Base-by-base conservation (phyloP, 2,797 vertebrate genomes). In the Urophycis tenuis region DNA sequence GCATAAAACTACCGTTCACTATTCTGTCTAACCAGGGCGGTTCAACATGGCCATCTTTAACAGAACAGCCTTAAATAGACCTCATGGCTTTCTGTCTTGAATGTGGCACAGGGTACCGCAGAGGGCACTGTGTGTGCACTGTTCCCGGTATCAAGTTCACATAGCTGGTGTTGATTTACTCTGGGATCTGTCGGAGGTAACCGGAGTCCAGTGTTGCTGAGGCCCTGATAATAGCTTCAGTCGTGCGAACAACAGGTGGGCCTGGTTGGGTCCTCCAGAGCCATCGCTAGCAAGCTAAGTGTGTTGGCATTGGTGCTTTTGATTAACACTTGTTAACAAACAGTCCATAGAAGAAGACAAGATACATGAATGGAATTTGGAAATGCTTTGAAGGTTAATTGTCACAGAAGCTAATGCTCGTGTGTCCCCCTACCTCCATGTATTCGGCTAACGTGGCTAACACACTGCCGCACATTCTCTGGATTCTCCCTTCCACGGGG, bases 231-330 rank as follows among this genome's bases (percentile, higher is more conserved):
- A 83, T 80, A 84, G 85, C 78, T 74, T 79, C 64, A 67, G 80
- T 81, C 75, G 79, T 78, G 82, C 81, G 79, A 76, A 67, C 72
- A 83, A 85, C 86, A 89, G 87, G 85, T 87, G 84, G 78, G 72
- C 70, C 73, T 73, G 17, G 70, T 31, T 17, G 8, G 31, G 17
- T 5, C 31, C 31, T 67, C 25, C 60, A 67, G 9, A 67, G 60
- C 60, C 10, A 29, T 25, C 10, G 60, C n/a, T 22, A 67, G 60
- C 25, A 29, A 67, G 60, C 60, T 29, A 67, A 67, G 5, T 67
- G 60, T 67, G 4, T 3, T 29, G n/a, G 60, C 60, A 22, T 53
- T 6, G 1, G 45, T 19, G 60, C 12, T 25, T 60, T 67, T 29
- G 1, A 12, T 67, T 29, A 29, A 29, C 60, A 29, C 29, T 67